phyloP scores from a whole-genome alignment of 2,797 vertebrate genomes.

The Eulemur albifrons region DNA sequence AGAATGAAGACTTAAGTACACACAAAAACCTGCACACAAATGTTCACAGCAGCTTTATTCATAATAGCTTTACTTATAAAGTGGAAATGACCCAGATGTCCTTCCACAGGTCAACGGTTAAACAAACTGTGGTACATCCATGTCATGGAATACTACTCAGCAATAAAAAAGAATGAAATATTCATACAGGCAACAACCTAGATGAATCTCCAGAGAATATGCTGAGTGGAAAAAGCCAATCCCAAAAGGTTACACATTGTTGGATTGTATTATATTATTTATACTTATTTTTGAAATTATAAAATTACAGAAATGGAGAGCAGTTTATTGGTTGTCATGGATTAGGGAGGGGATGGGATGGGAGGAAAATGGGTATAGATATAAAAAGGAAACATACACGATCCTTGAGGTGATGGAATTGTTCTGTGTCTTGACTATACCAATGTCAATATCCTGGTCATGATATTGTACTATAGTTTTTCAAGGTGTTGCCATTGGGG shows the following conservation, averaged over 20 bases:
- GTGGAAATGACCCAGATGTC: not conserved
- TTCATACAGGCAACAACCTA: not conserved
- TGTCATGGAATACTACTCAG: not conserved
- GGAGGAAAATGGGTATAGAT: not conserved
- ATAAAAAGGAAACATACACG: not conserved
- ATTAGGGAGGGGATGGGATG: not conserved
- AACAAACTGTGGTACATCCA: not conserved
- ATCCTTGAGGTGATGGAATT: not conserved
- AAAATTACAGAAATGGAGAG: not conserved
- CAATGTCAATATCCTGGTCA: not conserved
- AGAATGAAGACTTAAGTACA: not conserved
- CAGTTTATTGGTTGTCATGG: not conserved
- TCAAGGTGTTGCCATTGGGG: not conserved
- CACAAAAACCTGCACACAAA: not conserved
- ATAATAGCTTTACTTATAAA: not conserved
- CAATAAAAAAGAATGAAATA: not conserved
- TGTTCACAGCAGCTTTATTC: not conserved
- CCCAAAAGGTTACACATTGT: not conserved
- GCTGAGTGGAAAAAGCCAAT: not conserved
- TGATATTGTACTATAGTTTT: not conserved
- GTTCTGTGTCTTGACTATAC: not conserved
- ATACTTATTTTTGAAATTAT: not conserved
- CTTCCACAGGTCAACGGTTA: not conserved
- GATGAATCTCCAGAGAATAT: not conserved
- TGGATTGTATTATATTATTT: not conserved